Percentiles rank a stretch among this genome's conserved stretches.
Evolutionary conservation across 2,113 vertebrate genomes (phyloP).

Genomic region (Carettochelys insculpta): DNA sequence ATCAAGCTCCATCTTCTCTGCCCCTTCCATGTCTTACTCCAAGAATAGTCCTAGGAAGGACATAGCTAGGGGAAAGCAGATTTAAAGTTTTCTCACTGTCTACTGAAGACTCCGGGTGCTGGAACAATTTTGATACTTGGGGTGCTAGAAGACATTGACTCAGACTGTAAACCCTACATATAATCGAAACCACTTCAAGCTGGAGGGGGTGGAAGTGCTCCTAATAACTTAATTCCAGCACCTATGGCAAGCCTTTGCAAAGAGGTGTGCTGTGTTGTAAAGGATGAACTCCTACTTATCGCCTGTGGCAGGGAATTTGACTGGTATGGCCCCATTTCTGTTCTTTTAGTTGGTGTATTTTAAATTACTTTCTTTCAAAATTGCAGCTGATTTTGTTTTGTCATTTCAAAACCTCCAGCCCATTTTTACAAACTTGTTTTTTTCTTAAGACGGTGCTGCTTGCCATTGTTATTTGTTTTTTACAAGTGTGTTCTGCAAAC

Average conservation of each 20-base stretch:
- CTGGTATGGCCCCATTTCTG: background rate
- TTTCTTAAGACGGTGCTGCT: background rate
- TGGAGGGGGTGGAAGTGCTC: too few species aligned
- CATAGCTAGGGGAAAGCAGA: background rate
- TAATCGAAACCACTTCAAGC: too few species aligned
- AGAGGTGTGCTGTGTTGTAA: background rate
- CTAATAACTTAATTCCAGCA: too few species aligned
- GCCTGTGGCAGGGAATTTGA: background rate
- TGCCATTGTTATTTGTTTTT: background rate
- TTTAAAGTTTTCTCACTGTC: background rate
- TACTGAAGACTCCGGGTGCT: background rate
- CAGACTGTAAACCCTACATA: too few species aligned
- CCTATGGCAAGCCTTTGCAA: background rate
- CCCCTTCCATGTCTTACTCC: background rate
- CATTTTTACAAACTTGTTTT: background rate
- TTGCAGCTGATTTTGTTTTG: background rate
- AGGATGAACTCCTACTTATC: background rate
- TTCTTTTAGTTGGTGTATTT: background rate
- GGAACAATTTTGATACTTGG: too few species aligned
- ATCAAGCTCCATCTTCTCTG: background rate
- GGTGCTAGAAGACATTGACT: too few species aligned
- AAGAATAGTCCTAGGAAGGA: background rate
- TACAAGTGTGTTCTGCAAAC: background rate
- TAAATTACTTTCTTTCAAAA: background rate
- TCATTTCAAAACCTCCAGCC: conserved; percentile 19